Conservation (phyloP, 2,888 invertebrate species). For the Heteromurus nitidus region DNA sequence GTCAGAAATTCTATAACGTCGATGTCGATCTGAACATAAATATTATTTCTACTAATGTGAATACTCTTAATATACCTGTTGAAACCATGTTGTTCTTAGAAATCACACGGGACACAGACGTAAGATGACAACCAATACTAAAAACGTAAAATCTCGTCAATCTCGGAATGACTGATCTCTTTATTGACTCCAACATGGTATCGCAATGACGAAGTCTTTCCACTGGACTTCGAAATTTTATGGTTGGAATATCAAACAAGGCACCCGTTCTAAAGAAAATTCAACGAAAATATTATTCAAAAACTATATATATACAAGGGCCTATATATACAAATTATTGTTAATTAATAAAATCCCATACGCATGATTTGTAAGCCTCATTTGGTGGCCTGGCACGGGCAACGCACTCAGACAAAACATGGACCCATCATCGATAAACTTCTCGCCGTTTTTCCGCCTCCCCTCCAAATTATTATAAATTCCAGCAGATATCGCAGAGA, state of each 20-base stretch:
- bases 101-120: background rate
- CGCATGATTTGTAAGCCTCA: slow-evolving; percentile 26
- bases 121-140: background rate
- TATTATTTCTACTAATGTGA: too few species aligned
- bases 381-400: background rate
- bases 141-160: background rate
- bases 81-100: background rate
- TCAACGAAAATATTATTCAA: background rate
- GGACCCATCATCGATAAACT: background rate
- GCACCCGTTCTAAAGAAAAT: slow-evolving; percentile 3
- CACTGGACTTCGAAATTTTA: background rate
- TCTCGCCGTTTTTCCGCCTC: background rate
- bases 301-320: background rate
- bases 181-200: background rate
- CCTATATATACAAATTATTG: background rate
- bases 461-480: slow-evolving; percentile 1
- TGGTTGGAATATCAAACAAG: slow-evolving; percentile 11
- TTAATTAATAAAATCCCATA: background rate
- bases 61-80: background rate
- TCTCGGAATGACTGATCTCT: slow-evolving; percentile 3
- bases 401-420: slow-evolving; percentile 2
- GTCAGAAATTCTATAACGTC: too few species aligned
- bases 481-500: slow-evolving; percentile 17
- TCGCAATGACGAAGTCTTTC: background rate
- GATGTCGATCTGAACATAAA: too few species aligned